phyloP scores from a whole-genome alignment of 2,888 invertebrate species.

The Prosopocoilus inquinatus region DNA sequence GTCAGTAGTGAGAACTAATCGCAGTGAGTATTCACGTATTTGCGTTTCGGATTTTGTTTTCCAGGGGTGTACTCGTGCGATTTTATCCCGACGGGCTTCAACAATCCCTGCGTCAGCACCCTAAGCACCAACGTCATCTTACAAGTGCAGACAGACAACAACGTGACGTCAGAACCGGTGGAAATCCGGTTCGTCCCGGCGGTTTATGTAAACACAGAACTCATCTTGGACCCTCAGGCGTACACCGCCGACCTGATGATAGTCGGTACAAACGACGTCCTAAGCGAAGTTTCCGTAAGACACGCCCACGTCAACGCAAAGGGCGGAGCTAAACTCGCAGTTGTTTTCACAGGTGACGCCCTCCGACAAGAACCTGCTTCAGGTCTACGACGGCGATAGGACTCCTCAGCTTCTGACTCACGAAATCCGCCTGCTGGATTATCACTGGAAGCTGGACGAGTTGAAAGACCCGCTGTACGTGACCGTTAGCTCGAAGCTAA shows the following conservation, averaged over 20 bases:
- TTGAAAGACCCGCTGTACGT: slow-evolving; percentile 44
- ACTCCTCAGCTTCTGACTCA: slow-evolving; percentile 33
- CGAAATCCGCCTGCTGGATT: slow-evolving; percentile 43
- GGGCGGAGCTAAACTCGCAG: slow-evolving; percentile 2
- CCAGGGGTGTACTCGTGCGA: slow-evolving; percentile 47
- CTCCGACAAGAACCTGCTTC: slow-evolving; percentile 42
- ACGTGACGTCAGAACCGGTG: slow-evolving; percentile 36
- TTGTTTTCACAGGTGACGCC: slow-evolving; percentile 38
- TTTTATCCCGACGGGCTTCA: slow-evolving; percentile 36
- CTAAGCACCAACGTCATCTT: slow-evolving; percentile 43
- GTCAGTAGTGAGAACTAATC: too few relatives aligned
- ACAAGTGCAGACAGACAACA: slow-evolving; percentile 37
- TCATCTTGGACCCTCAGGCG: slow-evolving; percentile 25
- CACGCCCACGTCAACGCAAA: too few relatives aligned
- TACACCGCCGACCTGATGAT: slow-evolving; percentile 44
- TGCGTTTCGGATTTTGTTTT: slow-evolving; percentile 5
- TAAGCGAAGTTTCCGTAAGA: slow-evolving; percentile 56
- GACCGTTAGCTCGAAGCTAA: slow-evolving; percentile 38
- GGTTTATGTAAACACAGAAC: slow-evolving; percentile 36
- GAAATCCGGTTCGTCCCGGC: slow-evolving; percentile 46
- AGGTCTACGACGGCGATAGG: slow-evolving; percentile 32
- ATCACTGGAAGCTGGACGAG: slow-evolving; percentile 47
- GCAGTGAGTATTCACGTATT: background rate
- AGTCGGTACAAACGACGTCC: slow-evolving; percentile 57
- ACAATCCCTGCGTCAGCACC: slow-evolving; percentile 35